A percentile compares a stretch with the other conserved stretches of the same genome.
Evolutionary conservation across 2,113 vertebrate genomes (phyloP).

Genomic region (Vidua chalybeata): DNA sequence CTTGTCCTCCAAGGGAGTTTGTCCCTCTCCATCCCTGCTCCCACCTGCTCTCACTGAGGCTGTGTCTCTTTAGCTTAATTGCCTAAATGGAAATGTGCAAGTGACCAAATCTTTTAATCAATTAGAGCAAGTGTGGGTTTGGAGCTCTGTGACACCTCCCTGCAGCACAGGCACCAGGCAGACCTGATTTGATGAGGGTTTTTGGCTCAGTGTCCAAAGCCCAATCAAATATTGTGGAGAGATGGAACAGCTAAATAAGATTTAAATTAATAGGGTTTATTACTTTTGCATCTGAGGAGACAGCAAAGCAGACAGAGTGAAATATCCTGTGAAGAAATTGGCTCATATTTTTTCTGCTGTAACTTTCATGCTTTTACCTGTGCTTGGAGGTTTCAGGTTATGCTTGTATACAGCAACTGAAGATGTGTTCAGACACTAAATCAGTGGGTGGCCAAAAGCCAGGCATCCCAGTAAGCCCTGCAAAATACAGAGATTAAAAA

Average conservation of each 20-base stretch:
- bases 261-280: conserved; percentile 47
- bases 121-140: not conserved
- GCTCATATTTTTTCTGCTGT: not conserved
- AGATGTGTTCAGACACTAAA: not conserved
- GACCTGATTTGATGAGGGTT: not conserved
- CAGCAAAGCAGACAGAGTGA: not conserved
- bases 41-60: not conserved
- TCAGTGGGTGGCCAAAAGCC: not conserved
- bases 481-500: not conserved
- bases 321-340: not conserved
- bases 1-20: not conserved
- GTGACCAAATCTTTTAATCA: conserved; percentile 46
- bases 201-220: conserved; percentile 21
- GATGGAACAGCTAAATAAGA: conserved; percentile 19
- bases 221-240: conserved; percentile 3
- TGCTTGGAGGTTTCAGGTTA: not conserved
- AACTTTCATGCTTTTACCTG: not conserved
- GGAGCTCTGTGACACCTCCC: not conserved
- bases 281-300: conserved; percentile 26
- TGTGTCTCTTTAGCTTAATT: conserved; percentile 27
- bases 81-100: conserved; percentile 39
- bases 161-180: not conserved
- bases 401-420: not conserved
- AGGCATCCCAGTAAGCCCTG: not conserved
- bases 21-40: not conserved